Evolutionary conservation across 2,797 vertebrate species (phyloP), one percentile per base, ranked within the genome.

Genomic region (Sebastes kiyomatsui): DNA sequence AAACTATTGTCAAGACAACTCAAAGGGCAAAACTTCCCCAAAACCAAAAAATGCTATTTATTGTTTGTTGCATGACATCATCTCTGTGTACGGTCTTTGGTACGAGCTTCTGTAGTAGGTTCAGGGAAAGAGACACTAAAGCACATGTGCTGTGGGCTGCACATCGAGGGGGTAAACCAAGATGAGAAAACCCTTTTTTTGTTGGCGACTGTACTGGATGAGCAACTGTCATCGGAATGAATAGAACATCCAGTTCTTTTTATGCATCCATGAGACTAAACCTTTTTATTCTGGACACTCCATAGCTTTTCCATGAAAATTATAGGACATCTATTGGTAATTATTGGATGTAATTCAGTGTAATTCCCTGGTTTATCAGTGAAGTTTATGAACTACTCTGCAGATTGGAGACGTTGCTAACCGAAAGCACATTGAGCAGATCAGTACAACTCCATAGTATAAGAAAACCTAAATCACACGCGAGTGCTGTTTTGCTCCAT

Each of bases 401-500:
- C 46, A 49, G 46, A 49, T 49, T 49, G 46, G 46, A 49, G 46
- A 49, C 46, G 7, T 49, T 20, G 46, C 46, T 49, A 49, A 49
- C 46, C 7, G 7, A 49, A 49, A 49, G 18, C 18, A 49, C 7
- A 20, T 49, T 49, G 16, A 8, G 46, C 46, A 49, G 2, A 49
- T 49, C 46, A 0, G 42, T 49, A 49, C 18, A 20, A 49, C 46
- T 49, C 7, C 46, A 20, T 20, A 49, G 46, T 7, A 49, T 49
- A 20, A 49, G 46, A 49, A 49, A 49, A 49, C 46, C 46, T 49
- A 49, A 49, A 49, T 20, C 18, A n/a, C n/a, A n/a, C n/a, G n/a
- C n/a, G 18, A 0, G 18, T 20, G 46, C 7, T 49, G 46, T 49
- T 49, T 49, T 49, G 0, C 18, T 49, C 46, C 18, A 20, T 20